phyloP scores from a whole-genome alignment of 2,797 vertebrate species.

The Danio choprae region DNA sequence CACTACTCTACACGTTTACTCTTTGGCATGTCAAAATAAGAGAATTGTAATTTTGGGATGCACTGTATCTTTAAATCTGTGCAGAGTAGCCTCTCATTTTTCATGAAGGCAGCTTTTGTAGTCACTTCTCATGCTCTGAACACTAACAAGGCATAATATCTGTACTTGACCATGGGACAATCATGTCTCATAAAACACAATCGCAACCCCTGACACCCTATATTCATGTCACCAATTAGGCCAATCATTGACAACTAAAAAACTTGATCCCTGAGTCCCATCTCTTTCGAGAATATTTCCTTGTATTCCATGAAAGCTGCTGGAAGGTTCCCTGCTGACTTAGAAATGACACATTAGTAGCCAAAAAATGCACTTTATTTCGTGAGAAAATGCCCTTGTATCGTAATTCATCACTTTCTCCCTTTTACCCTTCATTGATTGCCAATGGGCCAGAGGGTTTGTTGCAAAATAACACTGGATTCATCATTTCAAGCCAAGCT shows the following conservation, averaged over 20 bases:
- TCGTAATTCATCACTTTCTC: constrained; percentile 40
- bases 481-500: constrained; percentile 47
- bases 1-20: no score
- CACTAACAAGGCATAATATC: constrained; percentile 40
- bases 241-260: constrained; percentile 32
- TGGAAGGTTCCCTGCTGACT: background rate
- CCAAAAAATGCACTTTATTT: constrained; percentile 54
- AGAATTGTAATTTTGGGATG: background rate
- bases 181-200: constrained; percentile 37
- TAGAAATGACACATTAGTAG: constrained; percentile 41
- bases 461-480: constrained; percentile 55
- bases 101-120: constrained; percentile 9
- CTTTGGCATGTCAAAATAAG: no score
- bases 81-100: background rate
- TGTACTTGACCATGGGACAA: constrained; percentile 31
- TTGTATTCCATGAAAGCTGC: constrained; percentile 17
- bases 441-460: constrained; percentile 50
- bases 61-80: background rate
- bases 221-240: constrained; percentile 32
- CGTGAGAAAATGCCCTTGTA: constrained; percentile 55
- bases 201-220: constrained; percentile 28
- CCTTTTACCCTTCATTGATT: constrained; percentile 59
- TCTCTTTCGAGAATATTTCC: constrained; percentile 1
- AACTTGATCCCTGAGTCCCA: constrained; percentile 18
- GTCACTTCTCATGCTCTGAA: background rate